Evolutionary conservation across 1,140 invertebrate species (phyloP).

Genomic region (Drosophila mayri): DNA sequence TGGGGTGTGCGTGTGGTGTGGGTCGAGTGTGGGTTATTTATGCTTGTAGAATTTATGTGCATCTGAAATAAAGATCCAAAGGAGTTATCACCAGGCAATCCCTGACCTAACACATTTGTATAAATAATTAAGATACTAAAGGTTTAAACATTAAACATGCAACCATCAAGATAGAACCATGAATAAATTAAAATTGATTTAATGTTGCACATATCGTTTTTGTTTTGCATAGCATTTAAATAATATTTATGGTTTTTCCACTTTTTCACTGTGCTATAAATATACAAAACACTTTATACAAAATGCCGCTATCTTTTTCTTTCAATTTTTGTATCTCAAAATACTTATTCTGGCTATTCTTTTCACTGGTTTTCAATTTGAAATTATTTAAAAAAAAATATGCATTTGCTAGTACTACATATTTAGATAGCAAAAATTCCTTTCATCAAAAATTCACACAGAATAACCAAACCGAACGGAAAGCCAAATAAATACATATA

Average conservation of each 20-base stretch:
- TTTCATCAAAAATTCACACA: conserved; percentile 53
- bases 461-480: conserved; percentile 25
- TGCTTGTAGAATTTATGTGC: conserved; percentile 35
- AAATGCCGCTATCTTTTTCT: background rate
- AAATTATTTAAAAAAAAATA: conserved; percentile 40
- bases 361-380: conserved; percentile 3
- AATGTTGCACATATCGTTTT: background rate
- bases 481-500: conserved; percentile 32
- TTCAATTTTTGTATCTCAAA: background rate
- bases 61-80: conserved; percentile 50
- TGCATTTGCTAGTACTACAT: conserved; percentile 24
- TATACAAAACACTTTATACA: conserved; percentile 16
- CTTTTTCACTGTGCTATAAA: conserved; percentile 23
- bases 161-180: conserved; percentile 14
- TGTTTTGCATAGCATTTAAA: background rate
- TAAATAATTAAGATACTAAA: background rate
- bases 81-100: background rate
- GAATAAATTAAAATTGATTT: conserved; percentile 32
- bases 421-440: conserved; percentile 44
- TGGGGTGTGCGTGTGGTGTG: conserved; percentile 9
- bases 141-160: conserved; percentile 6
- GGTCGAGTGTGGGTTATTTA: conserved; percentile 19
- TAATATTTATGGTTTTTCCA: conserved; percentile 9
- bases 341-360: background rate
- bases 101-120: background rate